A percentile compares a stretch with the other conserved stretches of the same genome.
Evolutionary conservation across 2,888 invertebrate species (phyloP).

Genomic region (Melinaea menophilus): DNA sequence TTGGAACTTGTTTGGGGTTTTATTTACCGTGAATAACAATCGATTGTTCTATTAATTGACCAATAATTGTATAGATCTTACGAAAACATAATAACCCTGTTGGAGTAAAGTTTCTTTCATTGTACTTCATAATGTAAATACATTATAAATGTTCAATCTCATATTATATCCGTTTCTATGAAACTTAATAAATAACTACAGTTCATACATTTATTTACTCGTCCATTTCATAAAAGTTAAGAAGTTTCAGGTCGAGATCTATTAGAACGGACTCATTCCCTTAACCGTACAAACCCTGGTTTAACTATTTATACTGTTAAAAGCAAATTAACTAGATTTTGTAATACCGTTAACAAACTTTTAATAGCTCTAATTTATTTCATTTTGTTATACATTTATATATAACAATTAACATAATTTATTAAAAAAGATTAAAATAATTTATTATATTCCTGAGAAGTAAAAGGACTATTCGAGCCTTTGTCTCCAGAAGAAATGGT

Average conservation of each 20-base stretch:
- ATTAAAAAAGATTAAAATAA: background rate
- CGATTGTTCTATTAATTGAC: slow-evolving; percentile 4
- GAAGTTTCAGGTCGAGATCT: slow-evolving; percentile 4
- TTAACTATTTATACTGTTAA: background rate
- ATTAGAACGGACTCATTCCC: background rate
- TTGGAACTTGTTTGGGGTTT: slow-evolving; percentile 31
- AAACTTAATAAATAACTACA: background rate
- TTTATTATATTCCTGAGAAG: slow-evolving; percentile 12
- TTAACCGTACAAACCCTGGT: background rate
- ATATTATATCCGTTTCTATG: background rate
- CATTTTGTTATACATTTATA: background rate
- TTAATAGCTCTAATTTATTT: no score
- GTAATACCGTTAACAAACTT: background rate
- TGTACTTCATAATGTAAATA: no score
- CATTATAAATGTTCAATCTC: no score
- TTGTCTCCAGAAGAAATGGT: slow-evolving; percentile 32
- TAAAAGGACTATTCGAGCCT: slow-evolving; percentile 42
- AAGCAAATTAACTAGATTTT: background rate
- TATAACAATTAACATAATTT: background rate
- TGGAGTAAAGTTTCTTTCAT: no score
- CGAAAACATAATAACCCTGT: no score
- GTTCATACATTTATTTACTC: slow-evolving; percentile 2
- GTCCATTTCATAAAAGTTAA: background rate
- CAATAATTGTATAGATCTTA: background rate
- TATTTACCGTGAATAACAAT: slow-evolving; percentile 31